Conservation (phyloP, 2,888 invertebrate species). For the Cataglyphis livida region DNA sequence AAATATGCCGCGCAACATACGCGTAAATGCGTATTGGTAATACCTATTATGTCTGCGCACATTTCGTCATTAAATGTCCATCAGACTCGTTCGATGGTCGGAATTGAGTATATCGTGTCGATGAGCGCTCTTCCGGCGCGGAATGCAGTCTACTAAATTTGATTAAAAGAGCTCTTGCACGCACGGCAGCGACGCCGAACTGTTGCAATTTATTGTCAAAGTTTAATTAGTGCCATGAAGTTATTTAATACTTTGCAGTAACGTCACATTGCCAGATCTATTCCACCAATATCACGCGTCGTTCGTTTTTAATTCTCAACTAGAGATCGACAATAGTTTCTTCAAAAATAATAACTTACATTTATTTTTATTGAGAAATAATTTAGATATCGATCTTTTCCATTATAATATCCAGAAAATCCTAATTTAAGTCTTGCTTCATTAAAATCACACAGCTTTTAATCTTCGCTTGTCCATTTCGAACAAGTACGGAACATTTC, state of each 20-base stretch:
- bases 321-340: conserved; percentile 7
- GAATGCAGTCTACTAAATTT: conserved; percentile 56
- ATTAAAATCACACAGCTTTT: not conserved
- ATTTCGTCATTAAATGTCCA: conserved; percentile 60
- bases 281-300: not conserved
- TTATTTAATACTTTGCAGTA: conserved; percentile 52
- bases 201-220: conserved; percentile 48
- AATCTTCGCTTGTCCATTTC: not conserved
- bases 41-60: conserved; percentile 49
- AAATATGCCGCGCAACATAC: conserved; percentile 1
- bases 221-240: conserved; percentile 51
- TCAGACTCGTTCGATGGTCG: conserved; percentile 54
- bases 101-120: conserved; percentile 41
- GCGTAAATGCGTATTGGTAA: conserved; percentile 46
- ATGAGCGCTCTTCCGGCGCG: conserved; percentile 33
- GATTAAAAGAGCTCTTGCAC: conserved; percentile 53
- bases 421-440: not conserved
- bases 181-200: conserved; percentile 4
- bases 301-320: not conserved
- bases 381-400: not conserved
- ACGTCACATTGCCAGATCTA: conserved; percentile 11
- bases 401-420: not conserved
- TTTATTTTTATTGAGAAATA: not conserved
- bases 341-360: not conserved
- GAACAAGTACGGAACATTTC: not conserved